These are phyloP conservation scores for Anableps anableps DNA, from an alignment of 2,797 vertebrate genomes.

Conservation along the genomic window DNA sequence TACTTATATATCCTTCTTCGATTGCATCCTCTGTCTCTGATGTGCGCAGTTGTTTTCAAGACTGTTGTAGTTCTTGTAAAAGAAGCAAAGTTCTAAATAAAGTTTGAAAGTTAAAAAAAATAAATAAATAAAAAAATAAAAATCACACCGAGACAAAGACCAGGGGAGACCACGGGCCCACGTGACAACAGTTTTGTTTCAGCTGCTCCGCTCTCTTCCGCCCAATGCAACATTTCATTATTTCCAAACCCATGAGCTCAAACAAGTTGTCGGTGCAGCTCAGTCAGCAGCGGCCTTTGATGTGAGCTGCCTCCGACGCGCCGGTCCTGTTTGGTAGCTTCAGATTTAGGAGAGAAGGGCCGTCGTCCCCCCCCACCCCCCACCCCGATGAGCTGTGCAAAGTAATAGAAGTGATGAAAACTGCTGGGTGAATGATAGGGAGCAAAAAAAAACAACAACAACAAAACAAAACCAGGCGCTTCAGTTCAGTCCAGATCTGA, in stretches of 20 bases:
- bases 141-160: conserved; percentile 49
- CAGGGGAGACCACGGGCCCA: conserved; percentile 52
- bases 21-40: no score
- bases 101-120: no score
- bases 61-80: no score
- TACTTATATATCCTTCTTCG: no score
- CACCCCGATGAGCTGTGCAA: conserved; percentile 23
- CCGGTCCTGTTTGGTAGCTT: conserved; percentile 71
- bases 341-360: conserved; percentile 51
- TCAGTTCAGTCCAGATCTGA: conserved; percentile 46
- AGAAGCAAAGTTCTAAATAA: no score
- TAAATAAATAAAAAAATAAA: no score
- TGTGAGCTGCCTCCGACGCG: conserved; percentile 69
- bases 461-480: conserved; percentile 4
- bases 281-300: conserved; percentile 79
- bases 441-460: conserved; percentile 2
- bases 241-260: conserved; percentile 79
- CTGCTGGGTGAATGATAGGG: not conserved
- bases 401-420: conserved; percentile 6
- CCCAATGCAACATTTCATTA: conserved; percentile 78
- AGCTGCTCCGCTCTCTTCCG: conserved; percentile 70
- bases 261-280: conserved; percentile 79
- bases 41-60: no score
- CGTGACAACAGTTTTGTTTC: conserved; percentile 79
- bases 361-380: not conserved